Percentiles rank a stretch among this genome's conserved stretches.
phyloP scores from a whole-genome alignment of 2,113 vertebrate species.

The Orcinus orca region DNA sequence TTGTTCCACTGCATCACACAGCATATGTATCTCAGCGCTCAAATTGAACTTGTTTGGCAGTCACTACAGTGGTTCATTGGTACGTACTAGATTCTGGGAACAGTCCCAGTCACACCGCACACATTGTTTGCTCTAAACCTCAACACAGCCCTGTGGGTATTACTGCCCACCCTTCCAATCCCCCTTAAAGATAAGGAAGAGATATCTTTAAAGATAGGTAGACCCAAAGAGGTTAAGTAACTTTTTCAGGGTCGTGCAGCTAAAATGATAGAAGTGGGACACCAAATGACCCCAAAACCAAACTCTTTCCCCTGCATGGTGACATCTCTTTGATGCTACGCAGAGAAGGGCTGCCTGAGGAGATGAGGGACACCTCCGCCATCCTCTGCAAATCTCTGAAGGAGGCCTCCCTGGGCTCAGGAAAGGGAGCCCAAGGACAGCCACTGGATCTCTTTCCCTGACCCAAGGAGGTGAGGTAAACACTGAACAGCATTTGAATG shows the following conservation, averaged over 20 bases:
- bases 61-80: no score
- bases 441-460: not conserved
- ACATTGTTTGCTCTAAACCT: not conserved
- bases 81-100: not conserved
- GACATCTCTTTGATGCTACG: not conserved
- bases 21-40: not conserved
- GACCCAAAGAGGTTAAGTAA: not conserved
- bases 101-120: not conserved
- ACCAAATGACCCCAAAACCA: not conserved
- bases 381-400: not conserved
- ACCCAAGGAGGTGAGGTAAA: not conserved
- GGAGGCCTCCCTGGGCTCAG: not conserved
- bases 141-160: not conserved
- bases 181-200: not conserved
- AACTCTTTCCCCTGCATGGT: not conserved
- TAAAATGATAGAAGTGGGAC: not conserved
- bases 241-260: not conserved
- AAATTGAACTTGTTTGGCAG: not conserved
- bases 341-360: not conserved
- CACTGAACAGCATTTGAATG: not conserved
- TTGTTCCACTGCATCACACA: accelerated
- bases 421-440: not conserved
- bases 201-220: not conserved
- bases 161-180: accelerated
- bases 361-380: not conserved